Base-by-base conservation (phyloP, 1,140 invertebrate genomes). In the Rhyzopertha dominica region DNA sequence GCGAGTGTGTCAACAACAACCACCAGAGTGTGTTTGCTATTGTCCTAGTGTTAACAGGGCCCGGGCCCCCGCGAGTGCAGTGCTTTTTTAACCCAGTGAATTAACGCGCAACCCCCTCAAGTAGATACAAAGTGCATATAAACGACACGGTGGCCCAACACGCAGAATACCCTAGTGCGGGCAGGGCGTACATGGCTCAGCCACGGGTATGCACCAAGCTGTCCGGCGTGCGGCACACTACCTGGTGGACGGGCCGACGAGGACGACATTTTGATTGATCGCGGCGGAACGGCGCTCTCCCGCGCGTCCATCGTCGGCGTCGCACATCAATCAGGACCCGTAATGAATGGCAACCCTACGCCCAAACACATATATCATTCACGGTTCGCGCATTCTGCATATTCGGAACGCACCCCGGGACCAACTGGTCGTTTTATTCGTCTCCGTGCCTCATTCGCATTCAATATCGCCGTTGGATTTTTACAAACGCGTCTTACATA, bases 141-240 rank as follows among this genome's bases (percentile, higher is more conserved):
- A n/a, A n/a, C 66, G 69, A 69, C 71, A 74, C 68, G 68, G 72
- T 74, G 72, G 71, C 71, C 71, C 72, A 74, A 68, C 70, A 72
- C 70, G 71, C 72, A 71, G 72, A 74, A 65, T 74, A 71, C 67
- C 71, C 70, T 66, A 69, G 69, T 65, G 70, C 72, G 68, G 73
- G 71, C 71, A 75, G 74, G 69, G 74, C 72, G 71, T 75, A 55
- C 74, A 78, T 78, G 76, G 75, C 76, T 71, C 76, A 77, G 73
- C 75, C 75, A 75, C 74, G 75, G 75, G 76, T 77, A 74, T 42
- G 43, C 31, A 51, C 46, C 49, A 53, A 44, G 36, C 43, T 50
- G 55, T 49, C 46, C 54, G 45, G 39, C 32, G 42, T 40, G 42
- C 42, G 39, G 24, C 51, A 43, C 43, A 39, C 20, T 36, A 38